phyloP scores from a whole-genome alignment of 2,797 vertebrate genomes.

The Neostethus bicornis region DNA sequence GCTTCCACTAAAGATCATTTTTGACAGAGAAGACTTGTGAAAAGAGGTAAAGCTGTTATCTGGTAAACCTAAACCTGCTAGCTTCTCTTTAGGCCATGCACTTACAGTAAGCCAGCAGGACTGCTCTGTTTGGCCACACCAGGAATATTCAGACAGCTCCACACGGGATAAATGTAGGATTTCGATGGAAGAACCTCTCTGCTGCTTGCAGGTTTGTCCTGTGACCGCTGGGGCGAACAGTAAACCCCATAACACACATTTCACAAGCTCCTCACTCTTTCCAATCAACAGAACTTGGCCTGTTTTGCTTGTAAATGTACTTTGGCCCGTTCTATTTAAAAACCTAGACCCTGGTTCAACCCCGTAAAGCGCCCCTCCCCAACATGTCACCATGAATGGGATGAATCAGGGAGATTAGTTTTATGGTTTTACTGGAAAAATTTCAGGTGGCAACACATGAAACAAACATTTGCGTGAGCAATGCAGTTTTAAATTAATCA shows the following conservation, averaged over 20 bases:
- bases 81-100: slow-evolving; percentile 40
- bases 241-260: slow-evolving; percentile 79
- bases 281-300: slow-evolving; percentile 83
- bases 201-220: slow-evolving; percentile 69
- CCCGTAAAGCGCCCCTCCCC: slow-evolving; percentile 52
- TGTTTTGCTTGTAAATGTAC: slow-evolving; percentile 81
- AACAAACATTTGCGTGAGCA: slow-evolving; percentile 36
- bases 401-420: slow-evolving; percentile 73
- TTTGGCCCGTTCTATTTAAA: slow-evolving; percentile 85
- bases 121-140: slow-evolving; percentile 66
- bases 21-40: slow-evolving; percentile 39
- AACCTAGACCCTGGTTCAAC: slow-evolving; percentile 71
- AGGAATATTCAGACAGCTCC: slow-evolving; percentile 65
- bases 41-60: slow-evolving; percentile 18
- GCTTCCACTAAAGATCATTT: slow-evolving; percentile 23
- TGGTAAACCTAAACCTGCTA: slow-evolving; percentile 45
- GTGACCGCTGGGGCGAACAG: slow-evolving; percentile 73
- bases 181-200: slow-evolving; percentile 68
- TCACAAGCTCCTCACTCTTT: slow-evolving; percentile 85
- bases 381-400: slow-evolving; percentile 72
- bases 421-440: slow-evolving; percentile 71
- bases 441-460: slow-evolving; percentile 64
- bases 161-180: slow-evolving; percentile 66
- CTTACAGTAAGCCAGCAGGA: slow-evolving; percentile 58
- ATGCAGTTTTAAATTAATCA: slow-evolving; percentile 30